A percentile compares a stretch with the other conserved stretches of the same genome.
These are phyloP conservation scores for Limnephilus auricula DNA, from an alignment of 2,888 invertebrate genomes.

Conservation along the genomic window DNA sequence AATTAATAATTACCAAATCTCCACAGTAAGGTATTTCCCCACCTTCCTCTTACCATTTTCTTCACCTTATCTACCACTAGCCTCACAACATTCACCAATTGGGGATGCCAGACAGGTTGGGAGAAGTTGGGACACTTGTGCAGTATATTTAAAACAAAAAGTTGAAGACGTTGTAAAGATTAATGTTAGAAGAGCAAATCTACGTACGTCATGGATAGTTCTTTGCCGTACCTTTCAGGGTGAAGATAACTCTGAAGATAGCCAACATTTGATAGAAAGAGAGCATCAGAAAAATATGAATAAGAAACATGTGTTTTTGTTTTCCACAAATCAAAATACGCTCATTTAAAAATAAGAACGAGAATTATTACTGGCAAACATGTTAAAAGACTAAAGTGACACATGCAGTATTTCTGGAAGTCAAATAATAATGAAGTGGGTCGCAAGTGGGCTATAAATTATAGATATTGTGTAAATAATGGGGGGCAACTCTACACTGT, in stretches of 20 bases:
- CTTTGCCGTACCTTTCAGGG: not conserved
- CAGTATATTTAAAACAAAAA: no score
- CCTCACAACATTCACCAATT: no score
- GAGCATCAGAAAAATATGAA: not conserved
- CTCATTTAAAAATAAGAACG: not conserved
- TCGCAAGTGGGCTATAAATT: constrained; percentile 27
- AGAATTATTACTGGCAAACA: not conserved
- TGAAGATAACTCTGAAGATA: not conserved
- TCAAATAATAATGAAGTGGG: constrained; percentile 19
- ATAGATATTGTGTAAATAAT: constrained; percentile 28
- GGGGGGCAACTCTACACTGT: not conserved
- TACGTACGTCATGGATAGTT: no score
- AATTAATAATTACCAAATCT: no score
- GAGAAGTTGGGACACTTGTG: no score
- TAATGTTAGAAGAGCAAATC: no score
- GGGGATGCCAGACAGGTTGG: no score
- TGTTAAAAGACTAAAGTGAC: not conserved
- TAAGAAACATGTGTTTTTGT: not conserved
- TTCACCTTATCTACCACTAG: no score
- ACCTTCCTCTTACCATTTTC: no score
- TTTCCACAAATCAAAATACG: not conserved
- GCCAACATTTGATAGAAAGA: not conserved
- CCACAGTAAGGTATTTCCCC: no score
- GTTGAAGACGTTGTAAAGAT: no score
- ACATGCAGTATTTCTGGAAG: not conserved